Evolutionary conservation across 2,888 invertebrate species (phyloP).

Genomic region (Tenthredo notha): DNA sequence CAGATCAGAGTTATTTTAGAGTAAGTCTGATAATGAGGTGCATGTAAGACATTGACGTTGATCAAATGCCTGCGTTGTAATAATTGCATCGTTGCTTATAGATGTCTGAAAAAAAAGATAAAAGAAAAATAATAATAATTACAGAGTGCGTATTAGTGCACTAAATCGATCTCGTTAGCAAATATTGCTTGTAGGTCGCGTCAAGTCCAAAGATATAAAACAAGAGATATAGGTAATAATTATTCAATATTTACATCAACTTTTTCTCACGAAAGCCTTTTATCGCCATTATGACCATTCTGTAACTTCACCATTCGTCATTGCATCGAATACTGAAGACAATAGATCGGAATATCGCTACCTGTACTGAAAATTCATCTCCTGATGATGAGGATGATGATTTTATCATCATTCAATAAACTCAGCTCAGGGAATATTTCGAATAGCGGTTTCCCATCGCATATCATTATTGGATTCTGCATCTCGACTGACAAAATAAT

Average conservation of each 20-base stretch:
- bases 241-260: neutral
- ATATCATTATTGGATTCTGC: neutral
- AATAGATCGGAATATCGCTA: neutral
- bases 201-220: slow-evolving; percentile 18
- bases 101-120: slow-evolving; percentile 34
- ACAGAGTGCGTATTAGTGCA: slow-evolving; percentile 45
- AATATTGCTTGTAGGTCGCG: slow-evolving; percentile 51
- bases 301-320: neutral
- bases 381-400: neutral
- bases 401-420: neutral
- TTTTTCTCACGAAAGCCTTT: neutral
- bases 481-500: neutral
- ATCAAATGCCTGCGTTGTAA: neutral
- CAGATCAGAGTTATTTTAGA: neutral
- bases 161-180: slow-evolving; percentile 48
- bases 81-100: slow-evolving; percentile 13
- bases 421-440: neutral
- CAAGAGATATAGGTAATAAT: slow-evolving; percentile 28
- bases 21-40: slow-evolving; percentile 31
- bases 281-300: neutral
- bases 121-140: too few species aligned
- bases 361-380: neutral
- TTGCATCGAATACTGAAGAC: neutral
- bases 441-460: neutral
- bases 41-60: slow-evolving; percentile 14